These are phyloP conservation scores for Megaustenia siamemsis DNA, from an alignment of 2,888 invertebrate genomes.

Conservation along the genomic window DNA sequence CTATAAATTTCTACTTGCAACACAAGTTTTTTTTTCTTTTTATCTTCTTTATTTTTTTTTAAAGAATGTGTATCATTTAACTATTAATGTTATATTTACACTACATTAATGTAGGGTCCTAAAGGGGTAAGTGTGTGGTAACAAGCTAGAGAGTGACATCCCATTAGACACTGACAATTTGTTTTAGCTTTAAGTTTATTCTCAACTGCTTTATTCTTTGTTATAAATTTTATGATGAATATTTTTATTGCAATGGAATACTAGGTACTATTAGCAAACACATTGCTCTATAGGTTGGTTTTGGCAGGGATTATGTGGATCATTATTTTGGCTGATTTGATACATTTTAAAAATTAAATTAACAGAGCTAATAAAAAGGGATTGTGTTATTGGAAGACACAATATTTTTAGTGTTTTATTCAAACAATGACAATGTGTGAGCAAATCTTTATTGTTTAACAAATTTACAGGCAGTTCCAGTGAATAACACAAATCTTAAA, in stretches of 20 bases:
- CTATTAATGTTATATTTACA: neutral
- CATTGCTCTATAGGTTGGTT: neutral
- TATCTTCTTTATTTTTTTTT: neutral
- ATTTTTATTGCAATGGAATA: constrained; percentile 5
- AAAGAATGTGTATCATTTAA: neutral
- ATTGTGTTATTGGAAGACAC: no score
- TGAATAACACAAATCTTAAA: no score
- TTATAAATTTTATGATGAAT: neutral
- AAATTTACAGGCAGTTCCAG: no score
- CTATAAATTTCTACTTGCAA: no score
- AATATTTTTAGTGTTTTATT: no score
- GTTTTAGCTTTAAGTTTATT: neutral
- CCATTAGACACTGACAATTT: constrained; percentile 2
- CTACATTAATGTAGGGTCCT: constrained; percentile 41
- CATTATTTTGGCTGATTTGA: no score
- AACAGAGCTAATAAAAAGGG: no score
- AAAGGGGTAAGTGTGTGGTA: constrained; percentile 44
- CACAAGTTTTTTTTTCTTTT: no score
- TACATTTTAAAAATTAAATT: no score
- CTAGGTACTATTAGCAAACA: neutral
- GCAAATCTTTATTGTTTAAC: no score
- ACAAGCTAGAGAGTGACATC: neutral
- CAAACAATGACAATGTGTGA: no score
- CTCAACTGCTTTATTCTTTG: neutral
- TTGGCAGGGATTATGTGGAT: no score